Conservation (phyloP, 2,113 vertebrate species). For the Aspiorhynchus laticeps region DNA sequence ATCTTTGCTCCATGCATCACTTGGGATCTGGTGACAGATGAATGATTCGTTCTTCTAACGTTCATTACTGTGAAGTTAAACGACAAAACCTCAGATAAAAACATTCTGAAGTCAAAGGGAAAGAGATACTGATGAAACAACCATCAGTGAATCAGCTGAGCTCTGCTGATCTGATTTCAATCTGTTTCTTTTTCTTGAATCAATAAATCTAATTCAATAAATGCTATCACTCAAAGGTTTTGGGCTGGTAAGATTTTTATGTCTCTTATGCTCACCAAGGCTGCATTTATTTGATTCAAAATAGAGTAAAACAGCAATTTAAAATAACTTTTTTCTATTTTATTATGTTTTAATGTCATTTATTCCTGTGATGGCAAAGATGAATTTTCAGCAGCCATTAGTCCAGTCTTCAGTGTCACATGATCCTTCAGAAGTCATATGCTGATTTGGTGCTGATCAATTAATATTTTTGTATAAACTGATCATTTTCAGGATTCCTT, state of each 20-base stretch:
- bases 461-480: background rate
- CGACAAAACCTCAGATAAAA: conserved; percentile 13
- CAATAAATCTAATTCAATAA: background rate
- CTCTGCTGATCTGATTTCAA: background rate
- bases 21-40: background rate
- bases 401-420: background rate
- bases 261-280: background rate
- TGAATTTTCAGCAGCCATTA: background rate
- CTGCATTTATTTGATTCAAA: background rate
- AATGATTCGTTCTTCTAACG: background rate
- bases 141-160: background rate
- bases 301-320: background rate
- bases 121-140: background rate
- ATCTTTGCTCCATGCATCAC: conserved; percentile 5
- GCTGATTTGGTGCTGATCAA: background rate
- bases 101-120: background rate
- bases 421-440: background rate
- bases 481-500: background rate
- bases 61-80: background rate
- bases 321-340: background rate
- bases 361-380: background rate
- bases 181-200: background rate
- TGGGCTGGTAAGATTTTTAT: background rate
- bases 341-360: background rate
- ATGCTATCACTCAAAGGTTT: background rate